These are phyloP conservation scores for Pelosia muscerda DNA, from an alignment of 2,888 invertebrate species.

Conservation along the genomic window DNA sequence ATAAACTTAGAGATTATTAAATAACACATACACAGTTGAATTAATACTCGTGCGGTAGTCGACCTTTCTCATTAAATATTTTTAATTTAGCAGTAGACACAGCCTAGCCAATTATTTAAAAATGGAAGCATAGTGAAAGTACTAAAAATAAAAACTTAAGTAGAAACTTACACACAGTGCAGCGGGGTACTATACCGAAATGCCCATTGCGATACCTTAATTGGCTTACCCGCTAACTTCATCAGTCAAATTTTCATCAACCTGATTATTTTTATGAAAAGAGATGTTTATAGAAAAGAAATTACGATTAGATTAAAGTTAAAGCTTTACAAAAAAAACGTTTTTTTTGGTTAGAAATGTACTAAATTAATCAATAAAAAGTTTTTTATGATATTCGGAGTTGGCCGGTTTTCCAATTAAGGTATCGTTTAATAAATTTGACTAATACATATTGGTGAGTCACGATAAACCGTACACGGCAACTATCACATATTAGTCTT, in stretches of 20 bases:
- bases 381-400: no score
- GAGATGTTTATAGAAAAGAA: no score
- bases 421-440: slow-evolving; percentile 61
- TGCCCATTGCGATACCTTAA: slow-evolving; percentile 57
- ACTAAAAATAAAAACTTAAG: slow-evolving; percentile 35
- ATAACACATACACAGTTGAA: slow-evolving; percentile 3
- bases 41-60: neutral
- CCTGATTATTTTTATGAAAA: no score
- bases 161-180: slow-evolving; percentile 51
- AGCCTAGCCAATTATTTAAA: slow-evolving; percentile 30
- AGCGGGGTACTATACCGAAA: slow-evolving; percentile 80
- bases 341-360: no score
- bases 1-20: neutral
- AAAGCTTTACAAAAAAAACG: no score
- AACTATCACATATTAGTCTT: slow-evolving; percentile 26
- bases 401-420: no score
- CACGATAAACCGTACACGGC: slow-evolving; percentile 40
- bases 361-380: no score
- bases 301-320: no score
- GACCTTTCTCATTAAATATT: neutral
- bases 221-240: no score
- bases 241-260: no score
- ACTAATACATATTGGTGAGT: slow-evolving; percentile 60
- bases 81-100: slow-evolving; percentile 26
- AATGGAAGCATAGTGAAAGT: slow-evolving; percentile 50